These are phyloP conservation scores for Hypsibius dujardini DNA, from an alignment of 1,140 invertebrate genomes.

Conservation along the genomic window DNA sequence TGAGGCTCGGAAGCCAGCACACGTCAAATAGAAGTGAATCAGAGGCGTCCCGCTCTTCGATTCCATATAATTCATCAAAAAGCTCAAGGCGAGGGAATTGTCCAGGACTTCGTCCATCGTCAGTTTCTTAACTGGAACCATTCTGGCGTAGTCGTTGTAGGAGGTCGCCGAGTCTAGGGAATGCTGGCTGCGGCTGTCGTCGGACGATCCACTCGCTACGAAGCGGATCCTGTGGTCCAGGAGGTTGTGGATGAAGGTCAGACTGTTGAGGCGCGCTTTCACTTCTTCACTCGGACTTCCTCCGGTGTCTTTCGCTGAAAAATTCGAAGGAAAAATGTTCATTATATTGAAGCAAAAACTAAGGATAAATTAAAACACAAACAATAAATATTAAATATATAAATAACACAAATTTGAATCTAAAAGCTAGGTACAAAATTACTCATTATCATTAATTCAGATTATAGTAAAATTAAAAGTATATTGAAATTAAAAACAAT, in stretches of 20 bases:
- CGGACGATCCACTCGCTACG: not conserved
- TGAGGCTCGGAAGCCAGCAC: conserved; percentile 8
- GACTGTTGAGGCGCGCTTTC: conserved; percentile 70
- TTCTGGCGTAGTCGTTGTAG: conserved; percentile 11
- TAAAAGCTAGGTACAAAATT: no score
- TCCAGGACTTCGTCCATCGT: conserved; percentile 14
- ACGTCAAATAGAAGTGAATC: conserved; percentile 12
- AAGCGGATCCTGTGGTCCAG: not conserved
- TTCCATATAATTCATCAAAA: conserved; percentile 13
- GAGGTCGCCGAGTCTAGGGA: not conserved
- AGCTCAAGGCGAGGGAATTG: conserved; percentile 5
- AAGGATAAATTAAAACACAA: not conserved
- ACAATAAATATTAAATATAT: no score
- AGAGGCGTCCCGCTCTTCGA: conserved; percentile 9
- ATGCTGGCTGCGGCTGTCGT: conserved; percentile 6
- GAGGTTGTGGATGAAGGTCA: conserved; percentile 53
- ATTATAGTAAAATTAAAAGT: no score
- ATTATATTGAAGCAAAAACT: conserved; percentile 16
- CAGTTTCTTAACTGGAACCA: conserved; percentile 3
- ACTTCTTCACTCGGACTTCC: conserved; percentile 44
- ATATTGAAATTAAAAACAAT: no score
- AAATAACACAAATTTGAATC: no score
- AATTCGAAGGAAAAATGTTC: conserved; percentile 14
- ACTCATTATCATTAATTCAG: no score
- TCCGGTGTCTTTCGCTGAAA: conserved; percentile 17